Evolutionary conservation across 2,797 vertebrate genomes (phyloP), one percentile per base, ranked within the genome.

Genomic region (Simalia tracyae): DNA sequence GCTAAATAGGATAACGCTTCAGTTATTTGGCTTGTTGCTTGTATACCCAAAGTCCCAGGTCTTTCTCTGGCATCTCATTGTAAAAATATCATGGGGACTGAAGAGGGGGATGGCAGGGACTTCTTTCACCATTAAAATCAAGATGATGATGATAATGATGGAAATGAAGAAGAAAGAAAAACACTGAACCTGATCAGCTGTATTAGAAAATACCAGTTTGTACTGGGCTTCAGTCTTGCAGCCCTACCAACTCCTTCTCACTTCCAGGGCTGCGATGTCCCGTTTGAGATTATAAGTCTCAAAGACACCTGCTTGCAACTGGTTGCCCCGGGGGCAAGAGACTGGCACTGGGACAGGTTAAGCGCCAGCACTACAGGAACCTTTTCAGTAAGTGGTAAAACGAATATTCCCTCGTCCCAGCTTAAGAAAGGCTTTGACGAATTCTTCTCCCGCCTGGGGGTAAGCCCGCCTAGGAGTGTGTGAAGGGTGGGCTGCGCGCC

Each of bases 341-440:
- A 11, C 26, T 64, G 19, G n/a, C 42, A 36, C 9, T 42, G 57
- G 3, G 36, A 3, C 3, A 19, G 61, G 4, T 64, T 60, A 61
- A 31, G 19, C 19, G 4, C 81, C 24, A 8, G 19, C 10, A 24
- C 5, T 4, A 9, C 5, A 42, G 7, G 63, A 26, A 46, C 12
- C 19, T 24, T 60, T 31, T 87, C 60, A 31, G 42, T 8, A 8
- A 15, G 57, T 61, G 56, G 56, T 3, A 50, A 31, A 28, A 17
- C 1, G 15, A n/a, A 60, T 2, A n/a, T 9, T 3, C 28, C 3
- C 0, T 61, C 2, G 15, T 9, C 61, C 2, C 42, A 0, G 12
- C 31, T 24, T 19, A 31, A n/a, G 28, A 22, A n/a, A 28, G 28
- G 19, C 17, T 15, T 60, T 42, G 19, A 26, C 42, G 36, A 36